Percentiles rank a stretch among this genome's conserved stretches.
Conservation (phyloP, 2,113 vertebrate species). For the Gymnocephalus cernua region DNA sequence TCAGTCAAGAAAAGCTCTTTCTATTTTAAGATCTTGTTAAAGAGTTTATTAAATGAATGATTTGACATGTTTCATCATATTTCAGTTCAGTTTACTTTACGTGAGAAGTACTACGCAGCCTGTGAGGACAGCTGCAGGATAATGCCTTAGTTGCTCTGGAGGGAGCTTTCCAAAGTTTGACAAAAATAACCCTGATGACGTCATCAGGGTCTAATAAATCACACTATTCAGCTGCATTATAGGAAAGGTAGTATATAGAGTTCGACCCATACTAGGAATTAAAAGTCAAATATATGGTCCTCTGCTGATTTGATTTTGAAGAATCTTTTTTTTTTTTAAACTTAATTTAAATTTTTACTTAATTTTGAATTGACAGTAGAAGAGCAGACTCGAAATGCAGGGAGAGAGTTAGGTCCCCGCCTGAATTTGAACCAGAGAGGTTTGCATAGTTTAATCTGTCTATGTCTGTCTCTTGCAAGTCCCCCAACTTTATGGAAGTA, state of each 20-base stretch:
- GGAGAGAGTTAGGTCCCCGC: background rate
- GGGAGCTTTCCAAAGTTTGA: background rate
- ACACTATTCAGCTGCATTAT: background rate
- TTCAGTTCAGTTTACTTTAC: background rate
- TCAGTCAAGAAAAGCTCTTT: background rate
- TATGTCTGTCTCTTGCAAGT: background rate
- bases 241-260: background rate
- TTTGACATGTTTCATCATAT: background rate
- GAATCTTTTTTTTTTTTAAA: background rate
- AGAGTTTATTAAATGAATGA: background rate
- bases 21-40: background rate
- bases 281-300: background rate
- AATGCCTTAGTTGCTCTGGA: background rate
- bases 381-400: background rate
- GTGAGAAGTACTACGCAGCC: background rate
- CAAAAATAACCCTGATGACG: background rate
- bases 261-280: background rate
- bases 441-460: background rate
- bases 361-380: background rate
- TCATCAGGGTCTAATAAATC: background rate
- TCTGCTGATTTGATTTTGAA: background rate
- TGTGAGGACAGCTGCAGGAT: background rate
- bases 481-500: background rate
- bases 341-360: background rate
- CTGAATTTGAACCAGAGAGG: background rate